Base-by-base conservation (phyloP, 2,113 vertebrate species). In the Vidua chalybeata region DNA sequence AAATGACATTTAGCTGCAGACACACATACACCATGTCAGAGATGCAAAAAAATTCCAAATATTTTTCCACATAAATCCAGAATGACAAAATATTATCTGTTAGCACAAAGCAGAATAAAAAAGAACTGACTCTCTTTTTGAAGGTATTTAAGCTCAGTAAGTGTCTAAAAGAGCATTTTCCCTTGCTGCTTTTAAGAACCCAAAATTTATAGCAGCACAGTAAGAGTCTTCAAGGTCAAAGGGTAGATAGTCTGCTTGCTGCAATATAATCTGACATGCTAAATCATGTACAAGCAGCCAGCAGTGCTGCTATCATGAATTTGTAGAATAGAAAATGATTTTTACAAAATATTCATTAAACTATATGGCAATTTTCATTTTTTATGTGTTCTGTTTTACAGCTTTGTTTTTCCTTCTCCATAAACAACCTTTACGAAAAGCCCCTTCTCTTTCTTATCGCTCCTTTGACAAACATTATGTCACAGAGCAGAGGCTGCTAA, bases 261-360 rank as follows among this genome's bases (percentile, higher is more conserved):
- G 93, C 94, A 97, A 92, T 95, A 95, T 87, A 95, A 92, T 72
- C 93, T 97, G 95, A 91, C 93, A 94, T 84, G 91, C 94, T 96
- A 95, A 96, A 97, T 96, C 96, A 94, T 56, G 87, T 72, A 72
- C 93, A 75, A 87, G 91, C 94, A 97, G 78, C 77, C 69, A 76
- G 93, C 77, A 82, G 52, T 21, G 87, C 91, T 94, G 56, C 84
- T 91, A 62, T 45, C 93, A 31, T 75, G 89, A 94, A 89, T 96
- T 92, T 58, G 94, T 45, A 45, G 95, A 94, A 89, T 1, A 61
- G 77, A 94, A 94, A 95, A 94, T 89, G 10, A 95, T 95, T 95
- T 96, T 94, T 87, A 94, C 84, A 95, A 97, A 97, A 95, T 97
- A 95, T 92, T 96, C 84, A 94, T 95, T 95, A 96, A 97, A 95